These are phyloP conservation scores for Diaprepes abbreviatus DNA, from an alignment of 2,888 invertebrate genomes.

Conservation along the genomic window DNA sequence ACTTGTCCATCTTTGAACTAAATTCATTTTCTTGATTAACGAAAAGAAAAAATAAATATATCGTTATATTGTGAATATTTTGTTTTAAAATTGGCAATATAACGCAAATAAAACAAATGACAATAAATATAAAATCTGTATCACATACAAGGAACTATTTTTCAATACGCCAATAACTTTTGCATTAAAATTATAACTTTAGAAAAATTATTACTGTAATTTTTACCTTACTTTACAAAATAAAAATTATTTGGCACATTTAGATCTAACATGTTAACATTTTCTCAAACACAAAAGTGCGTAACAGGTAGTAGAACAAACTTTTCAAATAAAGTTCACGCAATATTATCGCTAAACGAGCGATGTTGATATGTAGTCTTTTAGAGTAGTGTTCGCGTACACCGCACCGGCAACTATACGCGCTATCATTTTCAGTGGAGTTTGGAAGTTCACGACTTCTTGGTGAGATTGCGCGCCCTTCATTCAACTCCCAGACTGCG, in stretches of 20 bases:
- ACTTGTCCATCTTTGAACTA: too few relatives aligned
- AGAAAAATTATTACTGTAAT: background rate
- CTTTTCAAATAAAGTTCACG: conserved; percentile 38
- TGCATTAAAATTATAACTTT: background rate
- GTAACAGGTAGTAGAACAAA: conserved; percentile 40
- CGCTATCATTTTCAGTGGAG: conserved; percentile 38
- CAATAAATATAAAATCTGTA: too few relatives aligned
- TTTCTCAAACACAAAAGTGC: background rate
- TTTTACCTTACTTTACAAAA: conserved; percentile 11
- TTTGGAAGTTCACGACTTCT: conserved; percentile 41
- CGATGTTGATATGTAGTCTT: conserved; percentile 5
- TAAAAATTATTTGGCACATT: conserved; percentile 16
- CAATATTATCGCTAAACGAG: conserved; percentile 30
- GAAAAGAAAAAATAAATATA: too few relatives aligned
- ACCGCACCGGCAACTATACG: conserved; percentile 36
- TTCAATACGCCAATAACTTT: background rate
- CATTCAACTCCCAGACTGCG: conserved; percentile 16
- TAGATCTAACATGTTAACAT: conserved; percentile 1
- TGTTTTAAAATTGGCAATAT: too few relatives aligned
- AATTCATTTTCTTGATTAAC: too few relatives aligned
- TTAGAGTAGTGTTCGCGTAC: conserved; percentile 7
- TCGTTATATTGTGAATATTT: too few relatives aligned
- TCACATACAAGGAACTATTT: too few relatives aligned
- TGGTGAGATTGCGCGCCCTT: conserved; percentile 41
- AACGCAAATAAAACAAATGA: too few relatives aligned